Base-by-base conservation (phyloP, 2,113 vertebrate genomes). In the Rhizomys pruinosus region DNA sequence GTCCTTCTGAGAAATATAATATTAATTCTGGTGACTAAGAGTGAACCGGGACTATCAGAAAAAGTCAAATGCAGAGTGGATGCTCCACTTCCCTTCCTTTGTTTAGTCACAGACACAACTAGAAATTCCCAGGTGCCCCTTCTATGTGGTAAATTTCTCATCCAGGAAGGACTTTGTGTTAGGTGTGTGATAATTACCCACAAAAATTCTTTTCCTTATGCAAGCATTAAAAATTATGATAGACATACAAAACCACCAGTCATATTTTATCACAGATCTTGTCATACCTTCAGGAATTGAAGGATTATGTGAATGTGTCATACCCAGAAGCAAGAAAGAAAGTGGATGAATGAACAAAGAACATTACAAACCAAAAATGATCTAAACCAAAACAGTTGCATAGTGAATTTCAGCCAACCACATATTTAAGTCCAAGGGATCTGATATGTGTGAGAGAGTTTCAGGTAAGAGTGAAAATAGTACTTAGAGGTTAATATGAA, bases 231-330 rank as follows among this genome's bases (percentile, higher is more conserved):
- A 88, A 95, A 63, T 37, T 37, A 71, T 47, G 85, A 74, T 59
- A 94, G 87, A 84, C 80, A 92, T 84, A 69, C 23, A 94, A 97
- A 95, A 25, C 79, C 39, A 95, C 93, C 72, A 93, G 92, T 94
- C 92, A 93, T 90, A 88, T 88, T 93, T 96, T 88, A 93, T 80
- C 90, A 96, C 80, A 82, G 86, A 34, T 37, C 52, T 91, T 94
- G 82, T 94, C 95, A 96, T 87, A 44, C 47, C 71, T 94, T 92
- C 76, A 89, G 71, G 79, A 97, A 94, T 32, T 84, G 72, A 81
- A 87, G 80, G 87, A 91, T 96, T 95, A 91, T 64, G 52, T 80
- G 87, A 92, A 23, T 82, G 61, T 13, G 74, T 80, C 95, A 95
- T 79, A 92, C 92, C 80, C 85, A 93, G 42, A 95, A 34, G 44